Evolutionary conservation across 2,797 vertebrate genomes (phyloP).

Genomic region (Euthynnus affinis): DNA sequence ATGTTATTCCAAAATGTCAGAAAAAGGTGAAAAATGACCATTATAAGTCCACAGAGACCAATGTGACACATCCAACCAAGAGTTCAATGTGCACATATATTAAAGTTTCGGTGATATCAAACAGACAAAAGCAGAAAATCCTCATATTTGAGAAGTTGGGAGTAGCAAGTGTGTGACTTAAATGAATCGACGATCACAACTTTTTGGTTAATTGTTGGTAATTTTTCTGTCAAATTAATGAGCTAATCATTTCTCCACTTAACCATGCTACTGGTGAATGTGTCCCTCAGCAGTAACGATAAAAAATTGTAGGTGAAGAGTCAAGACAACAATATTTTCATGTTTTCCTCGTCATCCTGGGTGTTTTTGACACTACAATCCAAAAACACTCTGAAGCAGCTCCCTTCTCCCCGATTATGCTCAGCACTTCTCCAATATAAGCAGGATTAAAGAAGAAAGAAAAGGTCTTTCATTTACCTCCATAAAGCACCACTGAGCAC

Average conservation of each 20-base stretch:
- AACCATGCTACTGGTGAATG: background rate
- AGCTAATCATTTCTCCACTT: background rate
- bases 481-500: background rate
- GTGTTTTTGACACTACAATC: slow-evolving; percentile 20
- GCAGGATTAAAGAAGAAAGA: slow-evolving; percentile 10
- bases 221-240: background rate
- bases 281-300: background rate
- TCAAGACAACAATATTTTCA: background rate
- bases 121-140: background rate
- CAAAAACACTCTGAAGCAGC: slow-evolving; percentile 44
- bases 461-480: background rate
- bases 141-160: background rate
- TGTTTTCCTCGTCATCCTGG: background rate
- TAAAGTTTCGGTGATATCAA: background rate
- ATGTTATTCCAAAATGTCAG: background rate
- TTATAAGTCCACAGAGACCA: too few species aligned
- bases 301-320: background rate
- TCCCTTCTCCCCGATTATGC: background rate
- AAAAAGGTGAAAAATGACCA: too few species aligned
- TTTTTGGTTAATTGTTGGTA: too few species aligned
- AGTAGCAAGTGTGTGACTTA: background rate
- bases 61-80: background rate
- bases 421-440: slow-evolving; percentile 25
- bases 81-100: background rate
- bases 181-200: background rate